Conservation (phyloP, 2,888 invertebrate genomes). For the Eristalis intricaria region DNA sequence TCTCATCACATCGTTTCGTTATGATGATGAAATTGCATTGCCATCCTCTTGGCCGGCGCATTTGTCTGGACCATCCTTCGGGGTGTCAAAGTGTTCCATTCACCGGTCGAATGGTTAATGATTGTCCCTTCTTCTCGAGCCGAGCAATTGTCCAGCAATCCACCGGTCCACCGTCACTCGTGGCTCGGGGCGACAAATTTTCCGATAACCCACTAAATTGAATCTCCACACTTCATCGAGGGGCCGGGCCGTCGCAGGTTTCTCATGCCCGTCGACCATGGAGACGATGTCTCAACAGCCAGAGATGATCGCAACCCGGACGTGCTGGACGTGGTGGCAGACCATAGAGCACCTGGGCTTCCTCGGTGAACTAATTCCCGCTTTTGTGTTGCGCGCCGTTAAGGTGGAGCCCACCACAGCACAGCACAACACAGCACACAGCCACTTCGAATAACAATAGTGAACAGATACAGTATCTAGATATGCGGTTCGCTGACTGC, state of each 20-base stretch:
- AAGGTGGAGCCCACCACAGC: constrained; percentile 45
- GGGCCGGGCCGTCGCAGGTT: background rate
- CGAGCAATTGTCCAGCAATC: no score
- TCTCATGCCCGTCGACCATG: constrained; percentile 33
- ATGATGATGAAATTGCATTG: constrained; percentile 57
- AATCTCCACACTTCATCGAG: constrained; percentile 62
- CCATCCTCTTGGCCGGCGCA: background rate
- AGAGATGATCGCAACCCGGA: constrained; percentile 64
- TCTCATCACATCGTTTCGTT: constrained; percentile 63
- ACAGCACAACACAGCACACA: background rate
- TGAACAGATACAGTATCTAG: constrained; percentile 53
- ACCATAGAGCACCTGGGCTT: constrained; percentile 64
- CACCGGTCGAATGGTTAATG: constrained; percentile 57
- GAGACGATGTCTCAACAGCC: constrained; percentile 49
- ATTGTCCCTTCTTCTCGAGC: constrained; percentile 30
- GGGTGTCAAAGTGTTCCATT: constrained; percentile 66
- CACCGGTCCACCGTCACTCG: constrained; percentile 30
- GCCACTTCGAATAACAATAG: constrained; percentile 63
- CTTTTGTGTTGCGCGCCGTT: constrained; percentile 54
- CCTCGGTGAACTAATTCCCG: constrained; percentile 58
- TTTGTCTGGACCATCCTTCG: constrained; percentile 10
- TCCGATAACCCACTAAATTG: constrained; percentile 64
- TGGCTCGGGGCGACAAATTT: constrained; percentile 59
- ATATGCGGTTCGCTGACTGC: constrained; percentile 49
- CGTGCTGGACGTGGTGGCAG: constrained; percentile 5